phyloP scores from a whole-genome alignment of 2,113 vertebrate genomes.

The Recurvirostra avosetta region DNA sequence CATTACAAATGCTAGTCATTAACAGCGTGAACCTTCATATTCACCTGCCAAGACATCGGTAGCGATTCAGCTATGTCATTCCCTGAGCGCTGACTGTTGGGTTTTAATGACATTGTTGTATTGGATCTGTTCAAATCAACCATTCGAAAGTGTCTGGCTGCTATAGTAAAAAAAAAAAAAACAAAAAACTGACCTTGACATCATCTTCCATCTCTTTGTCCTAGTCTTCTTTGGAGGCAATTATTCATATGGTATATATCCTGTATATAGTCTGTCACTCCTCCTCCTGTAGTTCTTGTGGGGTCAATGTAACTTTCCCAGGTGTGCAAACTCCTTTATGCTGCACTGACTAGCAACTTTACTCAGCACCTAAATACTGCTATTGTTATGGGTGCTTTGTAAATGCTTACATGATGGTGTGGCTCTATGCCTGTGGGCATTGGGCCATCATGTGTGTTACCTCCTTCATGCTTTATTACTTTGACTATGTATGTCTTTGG shows the following conservation, averaged over 20 bases:
- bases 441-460: not conserved
- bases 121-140: constrained; percentile 21
- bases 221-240: not conserved
- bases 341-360: not conserved
- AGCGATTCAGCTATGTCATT: not conserved
- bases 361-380: not conserved
- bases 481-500: not conserved
- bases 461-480: not conserved
- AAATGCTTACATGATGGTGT: not conserved
- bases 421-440: not conserved
- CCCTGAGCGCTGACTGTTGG: not conserved
- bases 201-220: not conserved
- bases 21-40: not conserved
- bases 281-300: not conserved
- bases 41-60: not conserved
- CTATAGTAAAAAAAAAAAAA: not conserved
- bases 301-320: not conserved
- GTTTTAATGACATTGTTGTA: constrained; percentile 20
- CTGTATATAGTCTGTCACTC: not conserved
- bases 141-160: not conserved
- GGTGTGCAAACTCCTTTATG: not conserved
- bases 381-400: not conserved
- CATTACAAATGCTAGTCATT: constrained; percentile 35
- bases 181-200: not conserved
- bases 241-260: not conserved